Evolutionary conservation across 2,113 vertebrate genomes (phyloP).

Genomic region (Anhinga anhinga): DNA sequence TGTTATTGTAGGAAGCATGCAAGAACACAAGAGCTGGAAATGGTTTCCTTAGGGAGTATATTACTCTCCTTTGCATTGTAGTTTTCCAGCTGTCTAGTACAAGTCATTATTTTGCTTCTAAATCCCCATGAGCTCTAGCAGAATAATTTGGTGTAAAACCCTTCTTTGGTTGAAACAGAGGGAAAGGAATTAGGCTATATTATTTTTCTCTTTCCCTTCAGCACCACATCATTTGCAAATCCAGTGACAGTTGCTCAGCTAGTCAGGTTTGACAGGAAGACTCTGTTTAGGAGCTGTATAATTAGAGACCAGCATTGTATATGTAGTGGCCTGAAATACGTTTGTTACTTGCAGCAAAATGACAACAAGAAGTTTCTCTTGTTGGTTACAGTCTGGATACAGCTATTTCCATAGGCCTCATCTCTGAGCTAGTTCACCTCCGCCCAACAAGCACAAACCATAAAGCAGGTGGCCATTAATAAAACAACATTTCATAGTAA

Average conservation of each 20-base stretch:
- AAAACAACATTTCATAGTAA: neutral
- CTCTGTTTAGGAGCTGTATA: neutral
- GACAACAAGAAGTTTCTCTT: neutral
- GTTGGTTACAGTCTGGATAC: neutral
- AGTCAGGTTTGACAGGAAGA: neutral
- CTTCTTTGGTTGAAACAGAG: neutral
- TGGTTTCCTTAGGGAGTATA: neutral
- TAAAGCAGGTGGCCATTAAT: neutral
- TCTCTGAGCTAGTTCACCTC: neutral
- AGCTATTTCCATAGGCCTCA: neutral
- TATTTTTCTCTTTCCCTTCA: neutral
- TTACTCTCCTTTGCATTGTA: neutral
- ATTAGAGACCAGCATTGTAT: neutral
- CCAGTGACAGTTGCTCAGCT: neutral
- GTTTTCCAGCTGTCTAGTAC: neutral
- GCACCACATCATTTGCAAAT: neutral
- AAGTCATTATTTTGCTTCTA: neutral
- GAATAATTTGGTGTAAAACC: neutral
- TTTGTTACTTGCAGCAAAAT: neutral
- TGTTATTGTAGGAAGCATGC: neutral
- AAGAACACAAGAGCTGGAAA: neutral
- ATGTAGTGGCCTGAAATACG: neutral
- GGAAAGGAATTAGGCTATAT: neutral
- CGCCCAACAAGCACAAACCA: neutral
- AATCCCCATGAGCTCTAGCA: neutral